Evolutionary conservation across 2,888 invertebrate species (phyloP).

Genomic region (Melangyna quadrimaculata): DNA sequence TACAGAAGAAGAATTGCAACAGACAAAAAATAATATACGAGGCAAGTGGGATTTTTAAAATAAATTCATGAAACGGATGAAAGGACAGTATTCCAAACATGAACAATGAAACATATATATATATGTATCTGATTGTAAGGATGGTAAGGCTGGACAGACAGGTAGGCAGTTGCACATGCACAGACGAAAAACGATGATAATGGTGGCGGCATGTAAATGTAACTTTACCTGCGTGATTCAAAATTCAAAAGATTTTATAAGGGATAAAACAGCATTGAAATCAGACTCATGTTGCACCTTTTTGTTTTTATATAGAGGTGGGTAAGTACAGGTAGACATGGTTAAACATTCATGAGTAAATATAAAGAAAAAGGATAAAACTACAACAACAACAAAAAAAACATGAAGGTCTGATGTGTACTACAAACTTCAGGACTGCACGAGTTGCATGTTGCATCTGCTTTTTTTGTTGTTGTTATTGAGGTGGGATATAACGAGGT

Average conservation of each 20-base stretch:
- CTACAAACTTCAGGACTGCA: background rate
- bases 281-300: constrained; percentile 64
- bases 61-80: background rate
- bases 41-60: constrained; percentile 1
- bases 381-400: background rate
- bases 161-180: background rate
- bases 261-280: constrained; percentile 1
- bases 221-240: constrained; percentile 64
- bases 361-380: constrained; percentile 25
- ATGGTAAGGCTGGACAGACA: background rate
- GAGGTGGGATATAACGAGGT: constrained; percentile 45
- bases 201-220: constrained; percentile 35
- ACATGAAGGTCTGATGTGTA: background rate
- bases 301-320: constrained; percentile 5
- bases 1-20: constrained; percentile 14
- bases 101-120: constrained; percentile 20
- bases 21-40: background rate
- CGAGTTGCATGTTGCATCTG: constrained; percentile 61
- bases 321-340: constrained; percentile 45
- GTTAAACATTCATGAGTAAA: constrained; percentile 36
- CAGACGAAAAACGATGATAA: background rate
- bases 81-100: background rate
- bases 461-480: background rate
- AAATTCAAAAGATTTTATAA: constrained; percentile 44
- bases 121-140: constrained; percentile 54